These are phyloP conservation scores for Reticulitermes lucifugus DNA, from an alignment of 2,888 invertebrate species.

Conservation along the genomic window DNA sequence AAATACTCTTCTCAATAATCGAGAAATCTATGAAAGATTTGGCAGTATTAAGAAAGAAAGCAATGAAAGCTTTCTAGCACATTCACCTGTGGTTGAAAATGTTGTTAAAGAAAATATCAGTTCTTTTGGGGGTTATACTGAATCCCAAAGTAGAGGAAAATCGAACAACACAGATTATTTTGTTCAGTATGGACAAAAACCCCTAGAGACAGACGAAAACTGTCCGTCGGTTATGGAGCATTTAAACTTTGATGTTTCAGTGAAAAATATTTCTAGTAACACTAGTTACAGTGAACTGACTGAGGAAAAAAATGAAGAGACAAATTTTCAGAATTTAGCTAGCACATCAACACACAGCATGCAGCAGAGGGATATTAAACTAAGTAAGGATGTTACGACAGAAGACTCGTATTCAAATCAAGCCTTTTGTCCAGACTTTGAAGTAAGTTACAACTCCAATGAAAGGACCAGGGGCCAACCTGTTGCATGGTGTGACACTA, in stretches of 20 bases:
- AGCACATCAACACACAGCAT: background rate
- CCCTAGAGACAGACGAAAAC: background rate
- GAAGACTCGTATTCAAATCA: background rate
- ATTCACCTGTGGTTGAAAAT: too few relatives aligned
- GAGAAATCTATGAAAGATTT: too few relatives aligned
- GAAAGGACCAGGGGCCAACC: slow-evolving; percentile 49
- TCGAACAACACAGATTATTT: too few relatives aligned
- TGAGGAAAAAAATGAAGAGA: too few relatives aligned
- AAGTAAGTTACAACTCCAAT: slow-evolving; percentile 14
- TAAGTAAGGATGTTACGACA: background rate
- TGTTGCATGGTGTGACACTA: slow-evolving; percentile 56
- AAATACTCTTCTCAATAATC: background rate
- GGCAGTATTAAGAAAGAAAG: too few relatives aligned
- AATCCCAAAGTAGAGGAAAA: too few relatives aligned
- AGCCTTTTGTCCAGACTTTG: slow-evolving; percentile 56
- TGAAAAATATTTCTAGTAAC: background rate
- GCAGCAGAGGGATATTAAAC: background rate
- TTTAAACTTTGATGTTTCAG: background rate
- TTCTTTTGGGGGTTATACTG: too few relatives aligned
- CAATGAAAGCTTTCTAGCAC: too few relatives aligned
- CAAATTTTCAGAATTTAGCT: too few relatives aligned
- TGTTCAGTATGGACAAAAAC: background rate
- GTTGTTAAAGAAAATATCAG: too few relatives aligned
- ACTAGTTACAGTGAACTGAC: background rate
- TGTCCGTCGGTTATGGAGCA: background rate